Evolutionary conservation across 2,113 vertebrate genomes (phyloP).

Genomic region (Hemiscyllium ocellatum): DNA sequence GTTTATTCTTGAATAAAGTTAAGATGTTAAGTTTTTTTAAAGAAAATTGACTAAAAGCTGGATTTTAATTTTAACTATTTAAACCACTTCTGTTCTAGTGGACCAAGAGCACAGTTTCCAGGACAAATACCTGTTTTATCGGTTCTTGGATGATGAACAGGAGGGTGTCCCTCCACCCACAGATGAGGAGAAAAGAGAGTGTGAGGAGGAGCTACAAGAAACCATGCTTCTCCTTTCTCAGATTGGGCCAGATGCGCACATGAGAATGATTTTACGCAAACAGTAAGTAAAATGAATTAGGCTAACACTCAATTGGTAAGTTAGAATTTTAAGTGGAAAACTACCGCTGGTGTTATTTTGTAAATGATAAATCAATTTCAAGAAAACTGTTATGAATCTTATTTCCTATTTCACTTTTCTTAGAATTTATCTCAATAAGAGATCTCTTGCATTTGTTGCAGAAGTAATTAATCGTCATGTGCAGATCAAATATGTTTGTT

Average conservation of each 20-base stretch:
- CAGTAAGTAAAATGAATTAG: constrained; percentile 58
- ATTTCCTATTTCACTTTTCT: neutral
- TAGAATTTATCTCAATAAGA: neutral
- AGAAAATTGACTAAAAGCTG: neutral
- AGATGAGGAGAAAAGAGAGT: constrained; percentile 81
- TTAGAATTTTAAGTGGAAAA: neutral
- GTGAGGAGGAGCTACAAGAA: constrained; percentile 89
- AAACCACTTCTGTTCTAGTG: constrained; percentile 59
- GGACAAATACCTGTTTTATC: constrained; percentile 97
- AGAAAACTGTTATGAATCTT: neutral
- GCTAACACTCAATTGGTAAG: neutral
- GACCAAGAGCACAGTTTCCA: constrained; percentile 90
- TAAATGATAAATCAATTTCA: neutral
- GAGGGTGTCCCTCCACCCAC: constrained; percentile 72
- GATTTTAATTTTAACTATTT: constrained; percentile 41
- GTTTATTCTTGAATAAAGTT: neutral
- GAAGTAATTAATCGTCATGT: neutral
- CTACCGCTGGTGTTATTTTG: neutral
- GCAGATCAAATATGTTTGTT: neutral
- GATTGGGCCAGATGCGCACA: constrained; percentile 90
- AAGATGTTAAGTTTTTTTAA: constrained; percentile 7
- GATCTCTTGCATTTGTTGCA: neutral
- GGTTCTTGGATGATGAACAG: constrained; percentile 86
- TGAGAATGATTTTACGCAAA: constrained; percentile 96
- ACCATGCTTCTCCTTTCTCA: constrained; percentile 83